These are phyloP conservation scores for Conistra vaccinii DNA, from an alignment of 2,888 invertebrate species.

Conservation along the genomic window DNA sequence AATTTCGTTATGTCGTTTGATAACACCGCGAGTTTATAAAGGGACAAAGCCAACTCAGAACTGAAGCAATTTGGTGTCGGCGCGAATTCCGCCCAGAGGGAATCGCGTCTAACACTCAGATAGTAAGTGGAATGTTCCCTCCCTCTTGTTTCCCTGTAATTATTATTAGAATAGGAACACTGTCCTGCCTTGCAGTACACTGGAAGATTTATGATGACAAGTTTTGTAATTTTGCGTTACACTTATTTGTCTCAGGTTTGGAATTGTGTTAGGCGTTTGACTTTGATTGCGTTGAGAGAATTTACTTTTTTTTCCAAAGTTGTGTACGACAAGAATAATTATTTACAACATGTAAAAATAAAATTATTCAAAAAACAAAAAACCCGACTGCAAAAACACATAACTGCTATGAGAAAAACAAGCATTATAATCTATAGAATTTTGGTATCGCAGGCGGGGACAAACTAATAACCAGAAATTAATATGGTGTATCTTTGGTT, in stretches of 20 bases:
- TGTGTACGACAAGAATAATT: neutral
- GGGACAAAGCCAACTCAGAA: constrained; percentile 53
- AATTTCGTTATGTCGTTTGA: constrained; percentile 46
- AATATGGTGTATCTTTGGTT: no score
- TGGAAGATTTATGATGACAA: constrained; percentile 63
- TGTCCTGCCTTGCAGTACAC: constrained; percentile 67
- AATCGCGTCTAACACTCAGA: constrained; percentile 53
- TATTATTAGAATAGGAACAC: constrained; percentile 68
- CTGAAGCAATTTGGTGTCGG: constrained; percentile 58
- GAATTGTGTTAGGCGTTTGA: constrained; percentile 15
- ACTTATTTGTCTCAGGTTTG: constrained; percentile 40
- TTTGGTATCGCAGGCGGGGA: no score
- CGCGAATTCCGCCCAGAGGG: constrained; percentile 62
- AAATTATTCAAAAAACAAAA: no score
- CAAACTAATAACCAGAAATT: no score
- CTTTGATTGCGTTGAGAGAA: neutral
- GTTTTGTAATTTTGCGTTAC: constrained; percentile 57
- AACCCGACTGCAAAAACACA: no score
- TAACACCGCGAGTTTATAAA: constrained; percentile 51
- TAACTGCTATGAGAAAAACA: no score
- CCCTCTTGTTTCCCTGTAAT: constrained; percentile 57
- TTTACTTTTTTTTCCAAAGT: neutral
- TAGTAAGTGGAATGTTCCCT: constrained; percentile 54
- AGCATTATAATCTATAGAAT: no score
- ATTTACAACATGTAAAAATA: no score